Conservation (phyloP, 2,113 vertebrate species). For the Crotalus helleri region DNA sequence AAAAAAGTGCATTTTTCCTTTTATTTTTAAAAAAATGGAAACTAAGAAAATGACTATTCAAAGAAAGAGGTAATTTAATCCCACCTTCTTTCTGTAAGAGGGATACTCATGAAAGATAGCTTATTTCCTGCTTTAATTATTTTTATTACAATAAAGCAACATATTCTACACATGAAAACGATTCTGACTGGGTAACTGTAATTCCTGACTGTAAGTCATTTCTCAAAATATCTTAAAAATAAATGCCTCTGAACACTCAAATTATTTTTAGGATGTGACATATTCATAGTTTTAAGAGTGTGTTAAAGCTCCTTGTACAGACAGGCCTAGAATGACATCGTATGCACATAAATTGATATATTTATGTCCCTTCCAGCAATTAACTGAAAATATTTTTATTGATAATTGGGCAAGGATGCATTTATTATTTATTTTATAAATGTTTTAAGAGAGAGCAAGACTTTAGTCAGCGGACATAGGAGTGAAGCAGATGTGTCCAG, state of each 20-base stretch:
- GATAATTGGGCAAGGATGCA: neutral
- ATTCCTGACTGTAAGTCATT: neutral
- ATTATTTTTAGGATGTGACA: neutral
- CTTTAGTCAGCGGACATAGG: neutral
- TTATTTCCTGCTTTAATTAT: conserved; percentile 33
- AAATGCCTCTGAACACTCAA: neutral
- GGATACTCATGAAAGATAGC: conserved; percentile 28
- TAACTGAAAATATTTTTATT: neutral
- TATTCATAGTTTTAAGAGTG: neutral
- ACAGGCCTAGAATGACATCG: neutral
- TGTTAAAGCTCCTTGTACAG: neutral
- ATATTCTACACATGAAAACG: conserved; percentile 32
- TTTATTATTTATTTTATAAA: neutral
- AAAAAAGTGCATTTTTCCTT: neutral
- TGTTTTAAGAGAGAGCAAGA: neutral
- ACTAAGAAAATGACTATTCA: conserved; percentile 33
- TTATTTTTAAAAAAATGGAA: conserved; percentile 35
- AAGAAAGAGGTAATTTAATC: conserved; percentile 1
- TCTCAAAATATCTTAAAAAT: neutral
- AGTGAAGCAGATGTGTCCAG: neutral
- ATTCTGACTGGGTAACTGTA: neutral
- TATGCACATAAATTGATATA: neutral
- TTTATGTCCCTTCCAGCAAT: neutral
- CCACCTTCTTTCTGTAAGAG: neutral
- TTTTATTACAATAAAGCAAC: conserved; percentile 37